phyloP scores from a whole-genome alignment of 2,797 vertebrate genomes.

The Cossypha polioptera region DNA sequence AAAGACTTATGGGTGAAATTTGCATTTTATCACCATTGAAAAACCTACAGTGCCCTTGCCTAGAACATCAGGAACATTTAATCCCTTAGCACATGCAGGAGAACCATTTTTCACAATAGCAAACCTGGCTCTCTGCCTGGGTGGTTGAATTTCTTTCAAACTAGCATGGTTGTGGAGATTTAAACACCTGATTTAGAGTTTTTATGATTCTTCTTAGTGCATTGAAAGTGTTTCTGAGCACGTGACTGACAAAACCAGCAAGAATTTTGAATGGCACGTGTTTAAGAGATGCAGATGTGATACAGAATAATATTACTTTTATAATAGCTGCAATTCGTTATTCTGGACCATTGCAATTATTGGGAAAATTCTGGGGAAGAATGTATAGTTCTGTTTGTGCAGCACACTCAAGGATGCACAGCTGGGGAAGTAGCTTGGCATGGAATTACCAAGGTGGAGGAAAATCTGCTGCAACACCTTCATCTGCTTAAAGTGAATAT shows the following conservation, averaged over 20 bases:
- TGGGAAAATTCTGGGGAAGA: background rate
- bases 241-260: background rate
- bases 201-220: background rate
- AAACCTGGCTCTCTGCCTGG: background rate
- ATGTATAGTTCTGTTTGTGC: background rate
- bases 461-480: background rate
- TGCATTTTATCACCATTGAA: background rate
- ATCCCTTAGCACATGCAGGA: background rate
- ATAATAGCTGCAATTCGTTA: background rate
- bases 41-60: background rate
- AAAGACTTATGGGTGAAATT: background rate
- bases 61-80: slow-evolving; percentile 18
- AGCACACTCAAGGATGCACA: background rate
- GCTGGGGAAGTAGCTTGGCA: background rate
- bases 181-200: background rate
- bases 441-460: background rate
- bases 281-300: background rate
- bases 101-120: background rate
- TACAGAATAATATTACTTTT: background rate
- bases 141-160: slow-evolving; percentile 24
- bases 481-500: background rate
- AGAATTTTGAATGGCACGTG: background rate
- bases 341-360: background rate
- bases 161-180: background rate
- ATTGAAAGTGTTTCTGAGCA: background rate